A percentile compares a stretch with the other conserved stretches of the same genome.
Evolutionary conservation across 1,140 invertebrate species (phyloP).

Genomic region (Helicoverpa armigera): DNA sequence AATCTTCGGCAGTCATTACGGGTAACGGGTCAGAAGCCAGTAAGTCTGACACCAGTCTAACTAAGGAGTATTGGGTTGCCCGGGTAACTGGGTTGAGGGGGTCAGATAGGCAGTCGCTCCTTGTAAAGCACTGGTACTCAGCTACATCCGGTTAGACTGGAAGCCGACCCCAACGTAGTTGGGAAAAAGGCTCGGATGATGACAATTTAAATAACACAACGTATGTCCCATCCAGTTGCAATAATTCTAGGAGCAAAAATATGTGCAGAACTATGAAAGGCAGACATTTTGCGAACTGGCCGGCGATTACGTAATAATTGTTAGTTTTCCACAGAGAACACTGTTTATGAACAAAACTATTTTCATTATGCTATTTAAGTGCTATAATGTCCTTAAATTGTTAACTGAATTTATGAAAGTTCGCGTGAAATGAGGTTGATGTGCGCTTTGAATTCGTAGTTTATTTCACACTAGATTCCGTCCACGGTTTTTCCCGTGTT

Average conservation of each 20-base stretch:
- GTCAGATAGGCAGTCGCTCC: no score
- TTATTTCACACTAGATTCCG: no score
- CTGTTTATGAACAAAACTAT: constrained; percentile 7
- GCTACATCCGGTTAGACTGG: no score
- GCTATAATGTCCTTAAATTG: background rate
- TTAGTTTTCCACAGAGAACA: background rate
- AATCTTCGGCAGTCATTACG: no score
- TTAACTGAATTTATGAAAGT: background rate
- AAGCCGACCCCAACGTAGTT: no score
- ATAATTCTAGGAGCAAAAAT: constrained; percentile 14
- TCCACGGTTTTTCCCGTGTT: no score
- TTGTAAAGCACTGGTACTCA: no score
- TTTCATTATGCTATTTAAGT: constrained; percentile 5
- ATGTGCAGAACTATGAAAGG: constrained; percentile 5
- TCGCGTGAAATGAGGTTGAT: background rate
- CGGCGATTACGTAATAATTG: constrained; percentile 23
- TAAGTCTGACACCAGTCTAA: no score
- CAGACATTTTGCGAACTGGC: background rate
- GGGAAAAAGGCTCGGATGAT: no score
- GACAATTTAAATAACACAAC: background rate
- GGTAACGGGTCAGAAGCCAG: no score
- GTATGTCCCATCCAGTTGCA: background rate
- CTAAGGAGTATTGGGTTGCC: no score
- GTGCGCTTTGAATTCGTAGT: background rate
- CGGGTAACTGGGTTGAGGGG: no score